phyloP scores from a whole-genome alignment of 2,113 vertebrate species.

The Cyprinodon brontotheroides region DNA sequence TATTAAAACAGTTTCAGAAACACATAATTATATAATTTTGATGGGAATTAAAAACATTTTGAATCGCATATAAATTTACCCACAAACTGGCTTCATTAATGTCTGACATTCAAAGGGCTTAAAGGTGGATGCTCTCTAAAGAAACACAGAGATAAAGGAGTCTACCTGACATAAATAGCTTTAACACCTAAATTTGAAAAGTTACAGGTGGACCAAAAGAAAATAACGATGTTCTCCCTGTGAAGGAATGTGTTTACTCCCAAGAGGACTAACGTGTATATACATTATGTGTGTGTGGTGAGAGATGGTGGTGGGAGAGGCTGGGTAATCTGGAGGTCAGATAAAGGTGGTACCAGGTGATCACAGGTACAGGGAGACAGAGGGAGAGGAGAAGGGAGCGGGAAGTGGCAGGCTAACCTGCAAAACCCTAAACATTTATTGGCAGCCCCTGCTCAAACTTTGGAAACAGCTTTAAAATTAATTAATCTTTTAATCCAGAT shows the following conservation, averaged over 20 bases:
- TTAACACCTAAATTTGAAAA: not conserved
- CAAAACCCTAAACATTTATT: not conserved
- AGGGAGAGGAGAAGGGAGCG: conserved; percentile 15
- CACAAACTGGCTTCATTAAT: not conserved
- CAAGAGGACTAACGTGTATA: conserved; percentile 39
- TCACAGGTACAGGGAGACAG: conserved; percentile 68
- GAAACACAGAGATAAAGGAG: conserved; percentile 11
- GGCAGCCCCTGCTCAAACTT: not conserved
- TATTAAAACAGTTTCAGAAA: not conserved
- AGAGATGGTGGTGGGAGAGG: not conserved
- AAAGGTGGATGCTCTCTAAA: conserved; percentile 8
- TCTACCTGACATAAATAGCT: not conserved
- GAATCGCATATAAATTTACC: not conserved
- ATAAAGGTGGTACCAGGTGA: conserved; percentile 70
- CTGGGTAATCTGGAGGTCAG: conserved; percentile 49
- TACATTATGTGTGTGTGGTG: conserved; percentile 19
- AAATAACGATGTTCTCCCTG: conserved; percentile 24
- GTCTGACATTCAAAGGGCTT: conserved; percentile 2
- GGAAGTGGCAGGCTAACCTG: conserved; percentile 5
- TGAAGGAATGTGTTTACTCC: conserved; percentile 64
- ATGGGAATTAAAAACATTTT: not conserved
- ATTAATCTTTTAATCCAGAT: not conserved
- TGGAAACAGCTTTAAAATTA: not conserved
- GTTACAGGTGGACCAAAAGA: conserved; percentile 43
- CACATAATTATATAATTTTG: not conserved